Conservation (phyloP, 1,140 invertebrate genomes). For the Aphelinus certus region DNA sequence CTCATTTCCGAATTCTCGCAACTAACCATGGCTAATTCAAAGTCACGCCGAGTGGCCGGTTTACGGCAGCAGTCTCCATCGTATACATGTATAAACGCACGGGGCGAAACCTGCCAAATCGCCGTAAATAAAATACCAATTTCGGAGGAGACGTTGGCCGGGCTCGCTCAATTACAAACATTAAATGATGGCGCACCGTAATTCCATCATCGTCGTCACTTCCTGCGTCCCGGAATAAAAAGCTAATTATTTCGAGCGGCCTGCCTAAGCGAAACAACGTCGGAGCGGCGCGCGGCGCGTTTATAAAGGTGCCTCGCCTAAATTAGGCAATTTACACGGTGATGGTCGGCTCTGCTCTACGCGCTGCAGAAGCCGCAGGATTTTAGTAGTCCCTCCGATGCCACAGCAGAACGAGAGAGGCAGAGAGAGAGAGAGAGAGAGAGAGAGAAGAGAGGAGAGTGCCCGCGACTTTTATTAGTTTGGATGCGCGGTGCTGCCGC, state of each 20-base stretch:
- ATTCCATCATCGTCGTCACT: conserved; percentile 33
- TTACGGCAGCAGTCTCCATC: not conserved
- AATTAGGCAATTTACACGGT: conserved; percentile 58
- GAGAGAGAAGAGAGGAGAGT: no score
- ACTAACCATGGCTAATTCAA: not conserved
- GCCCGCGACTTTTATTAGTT: conserved; percentile 39
- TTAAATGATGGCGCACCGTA: conserved; percentile 23
- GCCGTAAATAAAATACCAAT: conserved; percentile 31
- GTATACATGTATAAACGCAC: no score
- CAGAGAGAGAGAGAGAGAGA: no score
- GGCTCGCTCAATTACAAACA: conserved; percentile 22
- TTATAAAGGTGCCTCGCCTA: conserved; percentile 45
- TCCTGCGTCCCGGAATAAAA: conserved; percentile 10
- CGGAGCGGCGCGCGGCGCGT: conserved; percentile 8
- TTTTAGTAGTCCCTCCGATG: conserved; percentile 27
- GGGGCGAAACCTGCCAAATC: no score
- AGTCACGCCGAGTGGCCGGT: not conserved
- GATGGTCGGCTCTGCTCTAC: conserved; percentile 26
- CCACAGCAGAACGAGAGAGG: not conserved
- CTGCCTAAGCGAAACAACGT: conserved; percentile 4
- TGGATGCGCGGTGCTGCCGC: conserved; percentile 10
- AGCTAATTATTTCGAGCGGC: conserved; percentile 21
- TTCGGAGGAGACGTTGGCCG: not conserved
- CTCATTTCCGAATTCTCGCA: not conserved
- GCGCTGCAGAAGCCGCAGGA: conserved; percentile 35